These are phyloP conservation scores for Bubalus kerabau DNA, from an alignment of 2,113 vertebrate species.

Conservation along the genomic window DNA sequence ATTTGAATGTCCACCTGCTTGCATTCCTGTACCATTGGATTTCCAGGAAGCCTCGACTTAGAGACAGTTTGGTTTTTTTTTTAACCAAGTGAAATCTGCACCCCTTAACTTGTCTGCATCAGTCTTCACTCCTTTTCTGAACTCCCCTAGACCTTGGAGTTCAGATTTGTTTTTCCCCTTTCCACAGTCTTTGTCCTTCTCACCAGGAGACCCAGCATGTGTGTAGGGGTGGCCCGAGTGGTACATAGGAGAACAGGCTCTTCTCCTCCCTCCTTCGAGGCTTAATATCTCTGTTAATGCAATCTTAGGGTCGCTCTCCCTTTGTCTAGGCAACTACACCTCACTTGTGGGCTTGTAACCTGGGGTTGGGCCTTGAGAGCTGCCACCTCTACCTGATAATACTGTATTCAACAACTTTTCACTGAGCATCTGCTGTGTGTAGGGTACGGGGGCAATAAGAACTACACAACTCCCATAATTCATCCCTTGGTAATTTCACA, in stretches of 20 bases:
- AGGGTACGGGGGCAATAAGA: not conserved
- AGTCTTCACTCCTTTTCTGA: not conserved
- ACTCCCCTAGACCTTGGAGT: not conserved
- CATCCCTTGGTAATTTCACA: not conserved
- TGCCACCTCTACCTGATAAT: not conserved
- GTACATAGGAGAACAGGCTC: not conserved
- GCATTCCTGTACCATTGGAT: fast-evolving
- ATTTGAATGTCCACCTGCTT: fast-evolving
- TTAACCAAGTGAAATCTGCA: not conserved
- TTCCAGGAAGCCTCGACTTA: not conserved
- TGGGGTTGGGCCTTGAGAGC: not conserved
- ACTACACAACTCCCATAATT: not conserved
- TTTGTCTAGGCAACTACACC: not conserved
- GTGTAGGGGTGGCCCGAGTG: not conserved
- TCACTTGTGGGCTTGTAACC: not conserved
- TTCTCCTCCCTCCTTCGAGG: not conserved
- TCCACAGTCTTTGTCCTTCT: not conserved
- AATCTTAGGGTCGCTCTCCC: not conserved
- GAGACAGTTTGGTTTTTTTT: not conserved
- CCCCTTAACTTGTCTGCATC: too few relatives aligned
- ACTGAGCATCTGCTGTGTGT: not conserved
- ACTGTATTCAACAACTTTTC: not conserved
- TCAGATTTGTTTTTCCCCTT: not conserved
- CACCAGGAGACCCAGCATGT: not conserved
- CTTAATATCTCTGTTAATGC: not conserved